Base-by-base conservation (phyloP, 2,113 vertebrate species). In the Edolisoma coerulescens region DNA sequence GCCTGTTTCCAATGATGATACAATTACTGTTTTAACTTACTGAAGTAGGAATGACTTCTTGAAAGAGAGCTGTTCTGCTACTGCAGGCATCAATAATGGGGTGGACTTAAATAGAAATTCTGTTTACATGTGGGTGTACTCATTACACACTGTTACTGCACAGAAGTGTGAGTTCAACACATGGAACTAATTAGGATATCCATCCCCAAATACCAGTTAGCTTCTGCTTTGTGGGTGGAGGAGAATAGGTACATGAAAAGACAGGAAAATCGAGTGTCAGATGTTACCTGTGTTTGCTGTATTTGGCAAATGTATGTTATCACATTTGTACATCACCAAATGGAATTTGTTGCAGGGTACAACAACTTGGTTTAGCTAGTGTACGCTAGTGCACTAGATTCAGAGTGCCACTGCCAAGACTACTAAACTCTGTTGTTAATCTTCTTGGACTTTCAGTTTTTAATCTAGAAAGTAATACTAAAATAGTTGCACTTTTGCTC, bases 131-230 rank as follows among this genome's bases (percentile, higher is more conserved):
- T 19, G 49, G 18, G 7, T 37, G 17, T 9, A 23, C 9, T 7
- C 1, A 1, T 65, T 69, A 2, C 8, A 45, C 5, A 2, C 10
- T 28, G 16, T 45, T 76, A 53, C 33, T 2, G 2, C n/a, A 28
- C 8, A 18, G 11, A 50, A 50, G 18, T 28, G 6, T 27, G 10
- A 41, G 32, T 33, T 83, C 28, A 84, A 20, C 19, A 27, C 19
- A 4, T 32, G 4, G 18, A 84, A 30, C 18, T 77, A 30, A 35
- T 81, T 77, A 42, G 44, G 30, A 35, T 28, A 57, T 37, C 13
- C 11, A 2, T 81, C 35, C 30, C 39, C 8, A 73, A 35, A 60
- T 74, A 52, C 24, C 18, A 63, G 0, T 44, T 54, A 52, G 13
- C 69, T 69, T 87, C 20, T 89, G 22, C 26, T 76, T 44, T 82